These are phyloP conservation scores for Prolemur simus DNA, from an alignment of 2,113 vertebrate genomes.

Conservation along the genomic window DNA sequence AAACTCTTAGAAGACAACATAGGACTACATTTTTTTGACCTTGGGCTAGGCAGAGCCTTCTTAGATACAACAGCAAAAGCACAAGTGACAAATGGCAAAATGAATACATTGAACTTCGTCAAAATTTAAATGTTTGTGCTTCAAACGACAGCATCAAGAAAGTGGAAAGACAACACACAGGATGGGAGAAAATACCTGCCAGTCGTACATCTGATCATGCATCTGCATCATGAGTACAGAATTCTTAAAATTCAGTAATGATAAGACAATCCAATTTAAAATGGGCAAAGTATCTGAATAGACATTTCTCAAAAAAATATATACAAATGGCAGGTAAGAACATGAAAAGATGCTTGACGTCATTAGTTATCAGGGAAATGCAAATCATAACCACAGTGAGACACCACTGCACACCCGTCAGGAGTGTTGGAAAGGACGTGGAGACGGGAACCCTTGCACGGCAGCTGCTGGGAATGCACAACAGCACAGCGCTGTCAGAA, in stretches of 20 bases:
- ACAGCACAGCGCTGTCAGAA: background rate
- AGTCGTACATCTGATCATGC: background rate
- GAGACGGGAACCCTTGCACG: background rate
- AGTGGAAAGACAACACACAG: background rate
- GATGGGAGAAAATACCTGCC: background rate
- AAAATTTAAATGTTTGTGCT: too few species aligned
- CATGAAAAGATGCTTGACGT: background rate
- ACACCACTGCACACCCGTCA: background rate
- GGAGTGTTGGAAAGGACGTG: background rate
- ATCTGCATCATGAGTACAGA: background rate
- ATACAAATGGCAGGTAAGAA: background rate
- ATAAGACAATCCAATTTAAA: background rate
- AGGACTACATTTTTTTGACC: background rate
- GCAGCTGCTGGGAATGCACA: background rate
- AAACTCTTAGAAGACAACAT: background rate
- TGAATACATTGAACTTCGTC: too few species aligned
- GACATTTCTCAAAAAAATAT: background rate
- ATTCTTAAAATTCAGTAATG: background rate
- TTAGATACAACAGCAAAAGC: background rate
- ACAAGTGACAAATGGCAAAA: background rate
- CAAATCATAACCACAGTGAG: background rate
- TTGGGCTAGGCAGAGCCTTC: background rate
- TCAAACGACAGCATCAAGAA: background rate
- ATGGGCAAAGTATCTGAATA: background rate
- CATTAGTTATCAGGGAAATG: background rate